Base-by-base conservation (phyloP, 2,113 vertebrate species). In the Microcebus murinus region DNA sequence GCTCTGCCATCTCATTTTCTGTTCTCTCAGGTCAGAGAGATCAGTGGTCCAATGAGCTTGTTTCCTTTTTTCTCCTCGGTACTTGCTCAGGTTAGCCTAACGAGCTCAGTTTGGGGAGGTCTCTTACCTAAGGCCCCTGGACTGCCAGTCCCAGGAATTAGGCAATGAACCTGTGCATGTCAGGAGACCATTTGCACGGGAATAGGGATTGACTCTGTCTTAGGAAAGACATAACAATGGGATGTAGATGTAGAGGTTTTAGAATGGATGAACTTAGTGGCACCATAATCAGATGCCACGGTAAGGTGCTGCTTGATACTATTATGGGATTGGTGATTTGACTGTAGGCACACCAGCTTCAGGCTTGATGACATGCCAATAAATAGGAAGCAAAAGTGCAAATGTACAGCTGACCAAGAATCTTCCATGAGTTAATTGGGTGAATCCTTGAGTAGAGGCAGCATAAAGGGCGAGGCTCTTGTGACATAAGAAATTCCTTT, bases 211-310 rank as follows among this genome's bases (percentile, higher is more conserved):
- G 86, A 57, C 20, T 82, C 50, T 70, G 31, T 42, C 36, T 57
- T 80, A 65, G 63, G 7, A 91, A 89, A 50, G 67, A 61, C 10
- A 0, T 13, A 17, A 68, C n/a, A 6, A 50, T 17, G 55, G 45
- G 1, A 8, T 42, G 39, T 36, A 23, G 18, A 3, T n/a, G 15
- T 25, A 34, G 68, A 77, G 18, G 20, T n/a, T 31, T 67, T 50
- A 45, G 48, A 80, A 34, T 3, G 20, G 27, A 15, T 13, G 45
- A 42, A 15, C 27, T 83, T 80, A 57, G 70, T 48, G 45, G 45
- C 9, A 48, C 50, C 8, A 1, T 3, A 23, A 8, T 1, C 31
- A 42, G 1, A 0, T 25, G 12, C 36, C 17, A 1, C 4, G 65
- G 9, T 13, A 15, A 79, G 4, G 10, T 23, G 29, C 23, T 48